These are phyloP conservation scores for Pampus argenteus DNA, from an alignment of 2,797 vertebrate genomes.

Conservation along the genomic window DNA sequence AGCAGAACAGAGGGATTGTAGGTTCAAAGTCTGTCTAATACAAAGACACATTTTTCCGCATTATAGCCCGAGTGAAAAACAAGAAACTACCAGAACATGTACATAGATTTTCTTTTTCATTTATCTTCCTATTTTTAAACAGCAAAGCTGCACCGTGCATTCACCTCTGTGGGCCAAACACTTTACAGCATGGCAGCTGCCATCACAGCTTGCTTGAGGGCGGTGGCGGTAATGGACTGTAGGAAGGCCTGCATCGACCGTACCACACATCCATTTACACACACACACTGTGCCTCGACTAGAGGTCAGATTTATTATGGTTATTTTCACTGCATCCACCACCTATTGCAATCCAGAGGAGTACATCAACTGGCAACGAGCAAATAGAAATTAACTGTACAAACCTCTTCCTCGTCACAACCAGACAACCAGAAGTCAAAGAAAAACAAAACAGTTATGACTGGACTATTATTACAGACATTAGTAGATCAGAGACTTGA, in stretches of 20 bases:
- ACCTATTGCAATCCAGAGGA: slow-evolving; percentile 29
- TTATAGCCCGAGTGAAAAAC: background rate
- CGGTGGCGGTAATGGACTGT: slow-evolving; percentile 63
- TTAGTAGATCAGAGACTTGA: background rate
- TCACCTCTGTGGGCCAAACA: background rate
- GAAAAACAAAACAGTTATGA: too few species aligned
- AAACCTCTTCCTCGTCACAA: background rate
- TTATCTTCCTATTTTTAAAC: background rate
- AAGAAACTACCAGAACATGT: background rate
- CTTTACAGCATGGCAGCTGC: slow-evolving; percentile 11
- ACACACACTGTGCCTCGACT: slow-evolving; percentile 32
- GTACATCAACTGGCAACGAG: slow-evolving; percentile 50
- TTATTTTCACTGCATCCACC: slow-evolving; percentile 30
- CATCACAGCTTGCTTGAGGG: slow-evolving; percentile 46
- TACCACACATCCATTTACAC: slow-evolving; percentile 41
- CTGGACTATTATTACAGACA: background rate
- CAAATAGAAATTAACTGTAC: too few species aligned
- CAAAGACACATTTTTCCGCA: background rate
- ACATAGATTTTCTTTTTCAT: background rate
- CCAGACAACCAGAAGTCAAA: background rate
- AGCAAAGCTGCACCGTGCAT: background rate
- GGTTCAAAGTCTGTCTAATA: background rate
- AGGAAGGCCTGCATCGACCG: slow-evolving; percentile 63
- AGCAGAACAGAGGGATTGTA: background rate
- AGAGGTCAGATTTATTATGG: slow-evolving; percentile 66